Evolutionary conservation across 2,113 vertebrate genomes (phyloP), one percentile per base, ranked within the genome.

Genomic region (Larimichthys polyactis): DNA sequence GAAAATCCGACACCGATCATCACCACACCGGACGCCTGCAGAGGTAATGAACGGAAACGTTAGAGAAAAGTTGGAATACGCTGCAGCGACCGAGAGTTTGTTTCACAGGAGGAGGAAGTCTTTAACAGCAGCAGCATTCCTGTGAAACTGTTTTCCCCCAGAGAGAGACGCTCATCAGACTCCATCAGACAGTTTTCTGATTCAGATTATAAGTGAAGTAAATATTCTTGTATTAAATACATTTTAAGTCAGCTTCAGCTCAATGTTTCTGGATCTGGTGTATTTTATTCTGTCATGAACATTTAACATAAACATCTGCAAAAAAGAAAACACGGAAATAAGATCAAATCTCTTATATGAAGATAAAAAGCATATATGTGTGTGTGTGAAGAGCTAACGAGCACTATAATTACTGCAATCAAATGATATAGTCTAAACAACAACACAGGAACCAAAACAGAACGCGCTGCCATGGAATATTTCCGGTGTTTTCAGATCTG

Each of bases 1-100:
- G 87, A 86, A 40, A 93, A 92, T 0, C 90, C 93, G 2, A 89
- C 90, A 0, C 81, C 91, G 0, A 92, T 89, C 93, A 94, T 91
- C 77, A 94, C 84, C 24, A 92, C 19, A 0, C 93, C 93, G 4
- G 91, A 93, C 60, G 86, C 84, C 93, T 94, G 86, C n/a, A 58
- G 81, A 58, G 54, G n/a, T 2, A 54, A 67, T 3, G 17, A 75
- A 54, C 19, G 52, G 17, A 76, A 54, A 24, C 24, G 36, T 40
- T 40, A 0, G 9, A 5, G 36, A 24, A 20, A 5, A 52, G 29
- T 12, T 15, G 4, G n/a, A 43, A 52, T 22, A 63, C 69, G 12
- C 12, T 46, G 59, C 51, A 20, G 62, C 5, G 32, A 71, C 10
- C 11, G 44, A 27, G 64, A n/a, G 55, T 27, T 71, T 55, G 77